A percentile compares a stretch with the other conserved stretches of the same genome.
Conservation (phyloP, 1,140 invertebrate species). For the Polypedilum pembai region DNA sequence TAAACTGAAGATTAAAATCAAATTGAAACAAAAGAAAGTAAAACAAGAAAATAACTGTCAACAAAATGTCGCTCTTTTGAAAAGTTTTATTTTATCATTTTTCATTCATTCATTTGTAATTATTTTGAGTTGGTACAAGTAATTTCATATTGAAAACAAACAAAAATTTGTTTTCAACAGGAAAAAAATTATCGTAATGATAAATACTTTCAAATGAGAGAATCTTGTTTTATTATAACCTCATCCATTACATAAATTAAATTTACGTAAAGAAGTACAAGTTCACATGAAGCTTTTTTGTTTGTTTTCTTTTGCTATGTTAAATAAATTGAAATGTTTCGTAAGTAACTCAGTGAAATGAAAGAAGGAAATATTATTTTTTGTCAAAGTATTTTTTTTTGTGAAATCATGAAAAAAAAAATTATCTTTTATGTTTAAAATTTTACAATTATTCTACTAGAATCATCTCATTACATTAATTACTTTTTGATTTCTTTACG, state of each 20-base stretch:
- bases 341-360: neutral
- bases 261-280: neutral
- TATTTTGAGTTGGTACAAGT: no score
- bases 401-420: no score
- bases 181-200: neutral
- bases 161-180: no score
- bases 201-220: conserved; percentile 15
- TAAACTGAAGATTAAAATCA: no score
- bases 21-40: no score
- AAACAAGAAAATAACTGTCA: no score
- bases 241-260: conserved; percentile 20
- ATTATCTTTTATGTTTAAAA: no score
- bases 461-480: neutral
- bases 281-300: neutral
- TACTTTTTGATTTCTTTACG: neutral
- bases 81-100: no score
- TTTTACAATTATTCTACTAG: no score
- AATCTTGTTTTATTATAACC: conserved; percentile 11
- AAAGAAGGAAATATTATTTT: neutral
- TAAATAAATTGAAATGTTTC: neutral
- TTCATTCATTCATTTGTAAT: no score
- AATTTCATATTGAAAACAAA: no score
- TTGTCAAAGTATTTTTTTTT: neutral
- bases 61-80: no score
- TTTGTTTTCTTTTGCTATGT: neutral